phyloP scores from a whole-genome alignment of 2,113 vertebrate species.

The Nanger granti region DNA sequence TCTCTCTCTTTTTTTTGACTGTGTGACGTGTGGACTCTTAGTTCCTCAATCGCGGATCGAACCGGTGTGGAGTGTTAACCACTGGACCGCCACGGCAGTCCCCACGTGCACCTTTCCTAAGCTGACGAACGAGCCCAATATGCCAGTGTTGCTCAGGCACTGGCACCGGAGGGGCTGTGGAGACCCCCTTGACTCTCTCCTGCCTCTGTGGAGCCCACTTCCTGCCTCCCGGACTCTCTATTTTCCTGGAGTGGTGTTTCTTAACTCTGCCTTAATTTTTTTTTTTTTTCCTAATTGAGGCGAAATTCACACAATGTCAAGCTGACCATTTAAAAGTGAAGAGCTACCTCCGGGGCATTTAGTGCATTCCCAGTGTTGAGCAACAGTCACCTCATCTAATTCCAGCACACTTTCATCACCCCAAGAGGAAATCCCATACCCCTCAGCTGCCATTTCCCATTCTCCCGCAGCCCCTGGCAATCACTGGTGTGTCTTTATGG shows the following conservation, averaged over 20 bases:
- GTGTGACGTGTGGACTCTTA: background rate
- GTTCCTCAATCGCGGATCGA: background rate
- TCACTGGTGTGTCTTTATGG: background rate
- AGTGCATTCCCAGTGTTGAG: background rate
- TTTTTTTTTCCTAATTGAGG: background rate
- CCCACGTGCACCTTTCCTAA: background rate
- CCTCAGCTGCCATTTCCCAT: background rate
- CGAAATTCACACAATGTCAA: background rate
- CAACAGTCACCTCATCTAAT: background rate
- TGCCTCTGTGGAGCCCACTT: background rate
- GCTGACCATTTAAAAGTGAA: background rate
- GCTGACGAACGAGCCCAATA: rapidly evolving
- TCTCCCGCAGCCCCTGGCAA: background rate
- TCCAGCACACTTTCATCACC: background rate
- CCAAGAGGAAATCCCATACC: background rate
- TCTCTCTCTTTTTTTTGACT: background rate
- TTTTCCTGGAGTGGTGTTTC: background rate
- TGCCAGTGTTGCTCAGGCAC: background rate
- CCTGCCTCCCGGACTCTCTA: background rate
- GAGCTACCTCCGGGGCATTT: background rate
- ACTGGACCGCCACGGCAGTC: background rate
- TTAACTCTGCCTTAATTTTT: background rate
- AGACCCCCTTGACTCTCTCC: background rate
- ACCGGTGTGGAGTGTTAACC: background rate
- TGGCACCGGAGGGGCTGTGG: background rate